Conservation (phyloP, 2,113 vertebrate genomes). For the Prionailurus viverrinus region DNA sequence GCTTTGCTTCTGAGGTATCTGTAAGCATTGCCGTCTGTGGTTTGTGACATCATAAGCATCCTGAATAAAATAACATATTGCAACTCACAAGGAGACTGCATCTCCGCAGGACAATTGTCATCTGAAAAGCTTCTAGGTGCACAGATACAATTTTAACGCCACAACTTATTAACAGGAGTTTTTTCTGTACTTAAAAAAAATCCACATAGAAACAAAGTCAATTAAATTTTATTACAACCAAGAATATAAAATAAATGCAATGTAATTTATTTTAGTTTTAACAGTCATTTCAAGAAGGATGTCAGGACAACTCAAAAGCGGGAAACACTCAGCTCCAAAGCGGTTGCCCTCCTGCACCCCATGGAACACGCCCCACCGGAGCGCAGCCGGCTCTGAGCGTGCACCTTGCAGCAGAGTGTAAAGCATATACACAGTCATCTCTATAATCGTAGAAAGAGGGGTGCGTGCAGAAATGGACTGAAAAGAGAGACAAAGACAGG, state of each 20-base stretch:
- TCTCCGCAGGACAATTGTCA: conserved; percentile 50
- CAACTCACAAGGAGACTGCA: conserved; percentile 64
- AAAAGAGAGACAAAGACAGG: conserved; percentile 83
- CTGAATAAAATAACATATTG: conserved; percentile 74
- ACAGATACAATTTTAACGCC: conserved; percentile 76
- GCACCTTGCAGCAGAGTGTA: conserved; percentile 73
- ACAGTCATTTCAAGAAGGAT: conserved; percentile 94
- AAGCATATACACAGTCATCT: conserved; percentile 81
- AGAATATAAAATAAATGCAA: conserved; percentile 98
- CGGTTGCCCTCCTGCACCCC: conserved; percentile 78
- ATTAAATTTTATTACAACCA: conserved; percentile 95
- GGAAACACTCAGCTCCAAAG: conserved; percentile 83
- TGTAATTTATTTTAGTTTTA: conserved; percentile 92
- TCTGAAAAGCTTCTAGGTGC: conserved; percentile 65
- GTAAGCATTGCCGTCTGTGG: conserved; percentile 76
- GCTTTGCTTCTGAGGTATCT: conserved; percentile 76
- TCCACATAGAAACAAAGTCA: conserved; percentile 89
- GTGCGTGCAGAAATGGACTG: conserved; percentile 84
- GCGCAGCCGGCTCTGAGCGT: not conserved
- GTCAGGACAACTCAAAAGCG: conserved; percentile 89
- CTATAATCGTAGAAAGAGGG: conserved; percentile 84
- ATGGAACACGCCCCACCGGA: not conserved
- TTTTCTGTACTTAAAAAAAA: conserved; percentile 84
- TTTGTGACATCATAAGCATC: conserved; percentile 69
- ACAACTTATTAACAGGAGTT: conserved; percentile 83